Evolutionary conservation across 2,113 vertebrate genomes (phyloP).

Genomic region (Hoplias malabaricus): DNA sequence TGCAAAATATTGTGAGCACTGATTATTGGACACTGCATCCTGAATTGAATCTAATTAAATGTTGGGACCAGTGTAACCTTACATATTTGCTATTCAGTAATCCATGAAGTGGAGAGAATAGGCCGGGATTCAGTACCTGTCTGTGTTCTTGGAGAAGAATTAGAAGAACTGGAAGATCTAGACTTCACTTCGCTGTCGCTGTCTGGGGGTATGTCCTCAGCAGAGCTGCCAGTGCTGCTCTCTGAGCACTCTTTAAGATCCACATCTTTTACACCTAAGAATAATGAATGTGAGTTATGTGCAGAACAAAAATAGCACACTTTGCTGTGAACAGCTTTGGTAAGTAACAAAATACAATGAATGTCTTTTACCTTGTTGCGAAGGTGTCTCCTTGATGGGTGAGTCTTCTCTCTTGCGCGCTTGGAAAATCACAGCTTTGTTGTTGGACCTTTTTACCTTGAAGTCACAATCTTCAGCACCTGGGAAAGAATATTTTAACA

Average conservation of each 20-base stretch:
- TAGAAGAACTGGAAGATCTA: slow-evolving; percentile 47
- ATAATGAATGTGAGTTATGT: not conserved
- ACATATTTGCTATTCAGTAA: not conserved
- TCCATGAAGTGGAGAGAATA: too few species aligned
- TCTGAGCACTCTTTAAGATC: slow-evolving; percentile 3
- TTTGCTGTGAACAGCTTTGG: not conserved
- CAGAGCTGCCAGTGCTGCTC: slow-evolving; percentile 10
- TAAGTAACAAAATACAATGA: not conserved
- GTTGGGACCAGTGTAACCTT: too few species aligned
- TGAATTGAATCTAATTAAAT: too few species aligned
- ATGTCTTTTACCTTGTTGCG: not conserved
- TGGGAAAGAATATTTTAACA: not conserved
- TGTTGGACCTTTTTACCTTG: slow-evolving; percentile 65
- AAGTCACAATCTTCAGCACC: slow-evolving; percentile 59
- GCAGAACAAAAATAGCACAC: not conserved
- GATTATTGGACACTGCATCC: too few species aligned
- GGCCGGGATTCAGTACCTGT: slow-evolving; percentile 49
- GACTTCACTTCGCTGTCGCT: slow-evolving; percentile 42
- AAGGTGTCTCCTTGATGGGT: slow-evolving; percentile 1
- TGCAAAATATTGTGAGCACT: too few species aligned
- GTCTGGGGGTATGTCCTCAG: slow-evolving; percentile 38
- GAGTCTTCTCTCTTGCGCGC: slow-evolving; percentile 64
- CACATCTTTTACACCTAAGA: slow-evolving; percentile 11
- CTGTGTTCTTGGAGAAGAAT: slow-evolving; percentile 42
- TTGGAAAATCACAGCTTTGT: slow-evolving; percentile 68